Conservation (phyloP, 2,113 vertebrate species). For the Diphyllodes magnificus region DNA sequence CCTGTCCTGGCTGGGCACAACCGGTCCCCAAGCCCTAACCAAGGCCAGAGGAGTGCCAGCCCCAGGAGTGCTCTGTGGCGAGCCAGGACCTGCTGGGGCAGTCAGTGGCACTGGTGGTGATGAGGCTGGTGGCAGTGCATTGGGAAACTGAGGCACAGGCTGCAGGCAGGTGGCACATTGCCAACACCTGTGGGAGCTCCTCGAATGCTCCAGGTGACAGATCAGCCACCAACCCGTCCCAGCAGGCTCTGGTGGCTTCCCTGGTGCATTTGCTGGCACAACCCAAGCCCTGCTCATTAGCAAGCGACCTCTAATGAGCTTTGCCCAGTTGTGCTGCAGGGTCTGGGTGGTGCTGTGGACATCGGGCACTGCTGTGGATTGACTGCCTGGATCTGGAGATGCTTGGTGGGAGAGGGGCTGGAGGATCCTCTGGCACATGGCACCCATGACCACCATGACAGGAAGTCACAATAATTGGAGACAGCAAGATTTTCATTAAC, state of each 20-base stretch:
- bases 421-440: accelerated
- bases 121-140: accelerated
- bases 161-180: background rate
- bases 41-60: background rate
- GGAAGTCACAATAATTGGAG: background rate
- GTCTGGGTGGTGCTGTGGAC: accelerated
- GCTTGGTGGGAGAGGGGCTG: background rate
- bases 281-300: accelerated
- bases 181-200: background rate
- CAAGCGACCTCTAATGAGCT: background rate
- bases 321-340: accelerated
- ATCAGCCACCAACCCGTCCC: background rate
- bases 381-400: background rate
- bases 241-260: background rate
- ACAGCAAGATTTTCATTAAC: background rate
- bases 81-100: background rate
- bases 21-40: accelerated
- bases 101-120: background rate
- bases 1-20: background rate
- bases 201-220: background rate
- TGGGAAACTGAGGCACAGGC: background rate
- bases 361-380: background rate
- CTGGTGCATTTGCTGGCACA: background rate
- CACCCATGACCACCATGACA: accelerated
- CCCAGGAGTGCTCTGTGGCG: background rate